A percentile compares a stretch with the other conserved stretches of the same genome.
phyloP scores from a whole-genome alignment of 2,113 vertebrate genomes.

The Cyanoderma ruficeps region DNA sequence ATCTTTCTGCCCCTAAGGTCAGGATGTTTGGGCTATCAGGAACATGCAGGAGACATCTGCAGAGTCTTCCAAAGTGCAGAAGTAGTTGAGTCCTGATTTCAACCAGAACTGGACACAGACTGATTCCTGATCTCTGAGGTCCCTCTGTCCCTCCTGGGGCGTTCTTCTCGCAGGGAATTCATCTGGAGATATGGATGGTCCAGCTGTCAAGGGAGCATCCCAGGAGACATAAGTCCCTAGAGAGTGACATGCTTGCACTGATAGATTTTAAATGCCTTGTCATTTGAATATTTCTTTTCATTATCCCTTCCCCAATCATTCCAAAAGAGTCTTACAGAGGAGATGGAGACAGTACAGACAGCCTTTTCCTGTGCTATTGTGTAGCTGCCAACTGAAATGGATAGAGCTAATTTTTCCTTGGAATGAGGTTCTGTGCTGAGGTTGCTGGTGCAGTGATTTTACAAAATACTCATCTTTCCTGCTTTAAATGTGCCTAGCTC shows the following conservation, averaged over 20 bases:
- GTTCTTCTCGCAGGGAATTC: background rate
- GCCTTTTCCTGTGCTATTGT: background rate
- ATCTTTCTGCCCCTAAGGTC: background rate
- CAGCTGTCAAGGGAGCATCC: background rate
- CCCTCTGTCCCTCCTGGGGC: background rate
- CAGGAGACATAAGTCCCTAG: background rate
- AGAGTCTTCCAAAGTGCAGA: background rate
- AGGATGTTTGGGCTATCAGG: background rate
- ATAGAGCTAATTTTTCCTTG: background rate
- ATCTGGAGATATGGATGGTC: background rate
- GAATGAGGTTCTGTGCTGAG: background rate
- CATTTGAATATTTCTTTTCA: background rate
- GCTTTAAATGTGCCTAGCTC: background rate
- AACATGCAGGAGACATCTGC: background rate
- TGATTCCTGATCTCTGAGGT: background rate
- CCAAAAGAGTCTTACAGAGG: background rate
- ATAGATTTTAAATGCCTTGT: background rate
- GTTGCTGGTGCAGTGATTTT: background rate
- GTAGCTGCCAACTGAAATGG: background rate
- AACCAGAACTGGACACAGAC: background rate
- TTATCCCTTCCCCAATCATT: background rate
- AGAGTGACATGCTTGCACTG: background rate
- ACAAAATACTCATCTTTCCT: background rate
- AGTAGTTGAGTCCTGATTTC: background rate
- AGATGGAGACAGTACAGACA: background rate